Evolutionary conservation across 2,888 invertebrate genomes (phyloP), one percentile per base, ranked within the genome.

Genomic region (Ennomos fuscantarius): DNA sequence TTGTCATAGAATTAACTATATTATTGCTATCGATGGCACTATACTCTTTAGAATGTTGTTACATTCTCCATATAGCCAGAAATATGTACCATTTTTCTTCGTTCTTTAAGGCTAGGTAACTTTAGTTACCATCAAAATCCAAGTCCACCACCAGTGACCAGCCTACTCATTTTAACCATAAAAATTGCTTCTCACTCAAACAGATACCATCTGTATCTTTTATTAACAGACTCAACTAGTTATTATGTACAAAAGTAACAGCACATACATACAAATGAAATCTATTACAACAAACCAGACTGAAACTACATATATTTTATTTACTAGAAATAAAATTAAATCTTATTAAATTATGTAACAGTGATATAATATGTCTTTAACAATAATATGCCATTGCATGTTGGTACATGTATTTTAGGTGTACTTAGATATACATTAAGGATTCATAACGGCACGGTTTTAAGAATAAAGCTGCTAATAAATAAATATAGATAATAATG

Each of bases 1-100:
- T 84, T 82, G 74, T 83, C 76, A 81, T 79, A 82, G 60, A 73
- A 76, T 72, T 70, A 76, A 81, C 74, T 79, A 79, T 60, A 62
- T 43, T 60, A 24, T 33, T 63, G 71, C 82, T 80, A 63, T 65
- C 76, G 33, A 90, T 91, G 90, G 89, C 90, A 90, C 88, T 78
- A 86, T 87, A 50, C 86, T 82, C 84, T 84, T 83, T 78, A 81
- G 79, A 86, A 87, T 81, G 83, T 75, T 13, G 40, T 65, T 65
- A 68, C 75, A 81, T 80, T 76, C 72, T 55, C n/a, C 57, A 78
- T 77, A 78, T 78, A 79, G 76, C 76, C 77, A 81, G 81, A 86
- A 85, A 85, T 85, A 86, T 82, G 86, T 86, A 86, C 84, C 87
- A 79, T 78, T 68, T 56, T 49, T 46, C 50, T 46, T 36, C 36